Evolutionary conservation across 2,797 vertebrate species (phyloP), one percentile per base, ranked within the genome.

Genomic region (Gallinago nigripennis): DNA sequence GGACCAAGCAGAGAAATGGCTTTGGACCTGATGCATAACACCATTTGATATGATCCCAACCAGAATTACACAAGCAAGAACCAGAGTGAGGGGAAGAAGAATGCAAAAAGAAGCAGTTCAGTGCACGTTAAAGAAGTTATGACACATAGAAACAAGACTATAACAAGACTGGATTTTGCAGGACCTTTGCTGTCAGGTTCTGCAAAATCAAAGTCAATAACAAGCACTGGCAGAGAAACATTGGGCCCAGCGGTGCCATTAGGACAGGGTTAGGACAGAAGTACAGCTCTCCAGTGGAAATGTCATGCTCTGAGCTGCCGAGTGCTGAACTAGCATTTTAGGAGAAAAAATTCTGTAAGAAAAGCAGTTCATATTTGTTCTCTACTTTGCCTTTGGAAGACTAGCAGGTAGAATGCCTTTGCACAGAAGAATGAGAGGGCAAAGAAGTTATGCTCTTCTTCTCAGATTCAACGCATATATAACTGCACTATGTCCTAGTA

Each of bases 141-240:
- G 12, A 77, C 41, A 53, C 46, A 56, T 0, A 73, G 43, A 77
- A 83, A 73, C 8, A 66, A 82, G 65, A 11, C 16, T 57, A 3
- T n/a, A 80, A 35, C 15, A 72, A 75, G 58, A n/a, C 8, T 69
- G 25, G 39, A 89, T 88, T 72, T 56, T 56, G 11, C n/a, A 81
- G 65, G 76, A 87, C 61, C 61, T 86, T 87, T 82, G 28, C 61
- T 81, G 60, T 75, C 71, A 93, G 19, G 8, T 83, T 53, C 64
- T 89, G 50, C 11, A 91, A 89, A 85, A 91, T 93, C 76, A 53
- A 82, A 95, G 63, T 51, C 80, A 66, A 5, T 58, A 89, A 90
- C 31, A 76, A 86, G 82, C 27, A 80, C 46, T 30, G 33, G 30
- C 11, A 0, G 0, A 81, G 76, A 65, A 79, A 41, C 50, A 63